phyloP scores from a whole-genome alignment of 2,888 invertebrate species.

The Laspeyria flexula region DNA sequence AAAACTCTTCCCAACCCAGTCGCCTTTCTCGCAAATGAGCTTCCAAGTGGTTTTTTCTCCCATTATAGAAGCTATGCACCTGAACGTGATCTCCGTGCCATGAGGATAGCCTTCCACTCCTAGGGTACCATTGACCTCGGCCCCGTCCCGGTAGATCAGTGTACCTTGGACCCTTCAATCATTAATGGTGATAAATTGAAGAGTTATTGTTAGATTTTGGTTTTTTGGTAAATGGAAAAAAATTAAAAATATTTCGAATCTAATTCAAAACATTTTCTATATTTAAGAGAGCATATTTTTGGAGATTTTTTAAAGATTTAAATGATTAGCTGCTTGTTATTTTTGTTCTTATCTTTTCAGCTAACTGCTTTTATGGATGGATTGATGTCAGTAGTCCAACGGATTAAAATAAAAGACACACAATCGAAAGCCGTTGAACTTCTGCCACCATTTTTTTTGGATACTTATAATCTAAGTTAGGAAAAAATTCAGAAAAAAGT shows the following conservation, averaged over 20 bases:
- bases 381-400: no score
- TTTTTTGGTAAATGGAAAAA: not conserved
- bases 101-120: conserved; percentile 90
- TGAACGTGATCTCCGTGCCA: conserved; percentile 93
- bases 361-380: no score
- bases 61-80: conserved; percentile 93
- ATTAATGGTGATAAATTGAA: conserved; percentile 9
- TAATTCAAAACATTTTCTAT: no score
- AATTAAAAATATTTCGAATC: not conserved
- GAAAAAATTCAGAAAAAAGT: conserved; percentile 11
- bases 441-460: no score
- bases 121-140: conserved; percentile 88
- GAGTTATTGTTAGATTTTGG: not conserved
- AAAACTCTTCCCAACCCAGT: conserved; percentile 93
- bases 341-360: no score
- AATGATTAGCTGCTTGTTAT: no score
- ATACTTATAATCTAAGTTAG: not conserved
- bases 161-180: conserved; percentile 90
- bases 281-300: no score
- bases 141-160: conserved; percentile 90
- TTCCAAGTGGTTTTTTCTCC: conserved; percentile 94
- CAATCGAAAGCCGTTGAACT: no score
- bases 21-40: conserved; percentile 93
- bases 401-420: no score
- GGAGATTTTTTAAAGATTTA: no score